phyloP scores from a whole-genome alignment of 2,888 invertebrate species.

The Volucella bombylans region DNA sequence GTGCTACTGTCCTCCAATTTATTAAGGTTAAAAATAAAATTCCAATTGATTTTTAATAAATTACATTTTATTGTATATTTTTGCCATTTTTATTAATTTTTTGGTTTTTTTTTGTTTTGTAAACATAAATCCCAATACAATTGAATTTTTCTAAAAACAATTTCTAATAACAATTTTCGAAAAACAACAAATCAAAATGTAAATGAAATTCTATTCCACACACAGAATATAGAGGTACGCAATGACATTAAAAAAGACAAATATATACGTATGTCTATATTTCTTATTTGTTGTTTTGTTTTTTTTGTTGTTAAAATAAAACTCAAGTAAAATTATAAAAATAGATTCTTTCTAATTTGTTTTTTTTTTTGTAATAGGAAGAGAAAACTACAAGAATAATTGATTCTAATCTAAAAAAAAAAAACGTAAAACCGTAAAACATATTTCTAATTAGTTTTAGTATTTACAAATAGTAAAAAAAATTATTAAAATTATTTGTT shows the following conservation, averaged over 20 bases:
- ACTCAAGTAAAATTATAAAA: conserved; percentile 1
- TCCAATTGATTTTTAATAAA: conserved; percentile 49
- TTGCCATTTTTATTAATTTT: conserved; percentile 24
- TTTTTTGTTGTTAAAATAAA: neutral
- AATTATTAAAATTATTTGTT: neutral
- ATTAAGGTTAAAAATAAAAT: conserved; percentile 40
- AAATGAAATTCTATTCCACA: too few relatives aligned
- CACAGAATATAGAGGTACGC: conserved; percentile 53
- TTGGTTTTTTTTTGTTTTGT: conserved; percentile 32
- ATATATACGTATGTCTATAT: conserved; percentile 18
- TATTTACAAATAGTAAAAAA: neutral
- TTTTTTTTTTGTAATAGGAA: too few relatives aligned
- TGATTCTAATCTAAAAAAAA: too few relatives aligned
- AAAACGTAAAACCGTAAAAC: conserved; percentile 1
- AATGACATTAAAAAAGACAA: conserved; percentile 56
- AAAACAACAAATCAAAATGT: too few relatives aligned
- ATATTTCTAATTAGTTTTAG: conserved; percentile 11
- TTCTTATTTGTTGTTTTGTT: neutral
- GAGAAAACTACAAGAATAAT: too few relatives aligned
- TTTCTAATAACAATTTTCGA: conserved; percentile 56
- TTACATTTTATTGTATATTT: conserved; percentile 62
- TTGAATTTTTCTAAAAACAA: conserved; percentile 54
- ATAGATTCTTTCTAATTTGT: neutral
- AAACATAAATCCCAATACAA: conserved; percentile 49
- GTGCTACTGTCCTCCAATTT: too few relatives aligned